Percentiles rank a stretch among this genome's conserved stretches.
Conservation (phyloP, 2,113 vertebrate genomes). For the Gymnocephalus cernua region DNA sequence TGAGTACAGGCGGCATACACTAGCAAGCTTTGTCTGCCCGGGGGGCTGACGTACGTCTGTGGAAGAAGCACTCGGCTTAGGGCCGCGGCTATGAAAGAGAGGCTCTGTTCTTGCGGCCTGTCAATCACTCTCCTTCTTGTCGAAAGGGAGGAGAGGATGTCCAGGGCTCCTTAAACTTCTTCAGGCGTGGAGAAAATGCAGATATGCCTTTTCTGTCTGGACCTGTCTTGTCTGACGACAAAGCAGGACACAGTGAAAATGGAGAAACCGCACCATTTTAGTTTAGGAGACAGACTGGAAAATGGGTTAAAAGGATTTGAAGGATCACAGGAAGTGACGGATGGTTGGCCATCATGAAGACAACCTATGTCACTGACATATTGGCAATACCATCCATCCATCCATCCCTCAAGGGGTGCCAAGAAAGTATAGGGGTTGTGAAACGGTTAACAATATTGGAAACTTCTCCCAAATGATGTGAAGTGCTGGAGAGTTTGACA, state of each 20-base stretch:
- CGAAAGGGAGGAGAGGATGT: conserved; percentile 50
- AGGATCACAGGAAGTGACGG: conserved; percentile 7
- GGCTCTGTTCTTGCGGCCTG: conserved; percentile 69
- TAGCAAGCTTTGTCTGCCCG: conserved; percentile 77
- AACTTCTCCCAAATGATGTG: neutral
- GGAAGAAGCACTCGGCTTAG: conserved; percentile 79
- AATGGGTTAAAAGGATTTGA: neutral
- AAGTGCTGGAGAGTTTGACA: neutral
- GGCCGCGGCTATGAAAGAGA: conserved; percentile 76
- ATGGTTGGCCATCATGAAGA: neutral
- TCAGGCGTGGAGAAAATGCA: conserved; percentile 54
- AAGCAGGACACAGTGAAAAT: neutral
- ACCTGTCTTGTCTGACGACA: conserved; percentile 45
- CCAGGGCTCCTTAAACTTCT: conserved; percentile 35
- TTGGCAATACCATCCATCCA: neutral
- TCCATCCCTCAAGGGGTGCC: neutral
- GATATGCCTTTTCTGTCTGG: conserved; percentile 15
- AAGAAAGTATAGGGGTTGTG: neutral
- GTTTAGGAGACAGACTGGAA: neutral
- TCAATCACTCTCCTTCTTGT: conserved; percentile 66
- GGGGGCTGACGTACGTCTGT: conserved; percentile 80
- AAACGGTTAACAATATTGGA: neutral
- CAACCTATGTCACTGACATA: neutral
- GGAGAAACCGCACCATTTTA: neutral
- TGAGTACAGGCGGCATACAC: conserved; percentile 76